These are phyloP conservation scores for Cybosia mesomella DNA, from an alignment of 2,888 invertebrate genomes.

Conservation along the genomic window DNA sequence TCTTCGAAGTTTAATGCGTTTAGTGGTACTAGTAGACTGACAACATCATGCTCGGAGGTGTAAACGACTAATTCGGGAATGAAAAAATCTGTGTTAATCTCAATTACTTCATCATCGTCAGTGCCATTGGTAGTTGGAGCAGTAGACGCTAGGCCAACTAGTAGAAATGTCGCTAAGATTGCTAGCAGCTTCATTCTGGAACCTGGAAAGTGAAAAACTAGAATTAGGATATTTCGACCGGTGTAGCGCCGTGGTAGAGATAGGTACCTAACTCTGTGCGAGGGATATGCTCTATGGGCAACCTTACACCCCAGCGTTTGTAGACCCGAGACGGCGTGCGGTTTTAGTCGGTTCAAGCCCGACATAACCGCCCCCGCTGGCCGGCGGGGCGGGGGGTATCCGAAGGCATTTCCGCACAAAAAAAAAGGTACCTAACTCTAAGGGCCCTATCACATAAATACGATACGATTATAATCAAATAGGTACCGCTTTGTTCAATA, in stretches of 20 bases:
- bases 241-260: too few relatives aligned
- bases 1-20: slow-evolving; percentile 59
- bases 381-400: too few relatives aligned
- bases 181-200: slow-evolving; percentile 44
- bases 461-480: too few relatives aligned
- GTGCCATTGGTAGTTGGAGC: slow-evolving; percentile 43
- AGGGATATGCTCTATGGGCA: too few relatives aligned
- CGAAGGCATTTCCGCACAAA: too few relatives aligned
- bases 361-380: too few relatives aligned
- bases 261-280: not conserved
- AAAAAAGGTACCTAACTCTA: not conserved
- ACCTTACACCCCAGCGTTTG: too few relatives aligned
- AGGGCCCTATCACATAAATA: too few relatives aligned
- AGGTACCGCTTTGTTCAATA: not conserved
- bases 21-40: slow-evolving; percentile 57
- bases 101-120: slow-evolving; percentile 44
- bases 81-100: slow-evolving; percentile 53
- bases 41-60: slow-evolving; percentile 56
- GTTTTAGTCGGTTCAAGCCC: too few relatives aligned
- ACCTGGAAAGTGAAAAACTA: slow-evolving; percentile 35
- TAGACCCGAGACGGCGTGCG: too few relatives aligned
- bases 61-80: slow-evolving; percentile 49
- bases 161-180: slow-evolving; percentile 45
- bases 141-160: slow-evolving; percentile 48
- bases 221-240: not conserved